Evolutionary conservation across 2,888 invertebrate species (phyloP), one percentile per base, ranked within the genome.

Genomic region (Ischnus inquisitorius): DNA sequence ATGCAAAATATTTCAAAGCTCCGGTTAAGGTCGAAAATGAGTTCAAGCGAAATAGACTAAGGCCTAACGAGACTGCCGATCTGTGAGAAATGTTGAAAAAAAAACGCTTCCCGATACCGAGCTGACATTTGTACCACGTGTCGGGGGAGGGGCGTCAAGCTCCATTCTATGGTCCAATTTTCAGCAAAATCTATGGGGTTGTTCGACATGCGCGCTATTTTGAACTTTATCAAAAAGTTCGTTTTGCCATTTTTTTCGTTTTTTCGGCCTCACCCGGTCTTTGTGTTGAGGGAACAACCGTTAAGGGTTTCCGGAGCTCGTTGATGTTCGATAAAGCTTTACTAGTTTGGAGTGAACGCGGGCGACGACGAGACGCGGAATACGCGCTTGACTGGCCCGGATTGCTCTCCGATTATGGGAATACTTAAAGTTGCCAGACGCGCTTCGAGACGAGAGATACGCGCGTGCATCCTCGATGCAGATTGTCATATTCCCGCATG

Each of bases 381-480:
- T 60, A 60, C 48, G 62, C 48, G 74, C 57, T 57, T 46, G 28
- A 34, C 48, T 28, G 64, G 46, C 19, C 46, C 8, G 74, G 57
- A 46, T 60, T 28, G 8, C 60, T 16, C n/a, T 14, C 22, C 57
- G 43, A 67, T 54, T 39, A 43, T 12, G 62, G 57, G 54, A n/a
- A 34, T 62, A 62, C 77, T 77, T 46, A 34, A 41, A 77, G 60
- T 80, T 48, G 68, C 83, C 67, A 54, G 80, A 19, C 77, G 77
- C 80, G 43, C 77, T 64, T 83, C 60, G 68, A 62, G 54, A 71
- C 28, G 84, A 78, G 69, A 68, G 34, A 81, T 68, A 81, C 69
- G 60, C 76, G 78, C 57, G 51, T 72, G 57, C 72, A 79, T 28
- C 72, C 43, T 79, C 76, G 77, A 80, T 80, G 77, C 46, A 54